Conservation (phyloP, 1,140 invertebrate species). For the Brachionus koreanus region DNA sequence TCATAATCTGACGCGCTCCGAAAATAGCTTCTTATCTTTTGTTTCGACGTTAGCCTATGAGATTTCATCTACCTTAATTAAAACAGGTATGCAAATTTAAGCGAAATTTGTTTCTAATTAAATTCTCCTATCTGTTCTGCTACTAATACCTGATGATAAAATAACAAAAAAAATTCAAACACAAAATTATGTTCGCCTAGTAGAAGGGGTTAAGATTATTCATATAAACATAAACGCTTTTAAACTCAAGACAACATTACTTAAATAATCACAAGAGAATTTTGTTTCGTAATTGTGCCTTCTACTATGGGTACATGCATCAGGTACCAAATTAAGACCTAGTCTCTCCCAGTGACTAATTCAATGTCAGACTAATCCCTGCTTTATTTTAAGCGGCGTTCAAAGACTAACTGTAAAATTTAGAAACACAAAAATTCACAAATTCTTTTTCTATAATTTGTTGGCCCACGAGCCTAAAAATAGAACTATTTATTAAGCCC, state of each 20-base stretch:
- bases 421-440: not conserved
- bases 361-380: not conserved
- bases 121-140: not conserved
- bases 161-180: not conserved
- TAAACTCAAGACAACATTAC: too few species aligned
- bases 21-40: not conserved
- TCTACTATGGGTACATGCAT: not conserved
- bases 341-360: not conserved
- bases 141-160: not conserved
- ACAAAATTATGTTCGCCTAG: not conserved
- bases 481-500: not conserved
- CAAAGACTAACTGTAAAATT: constrained; percentile 25
- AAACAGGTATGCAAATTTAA: constrained; percentile 7
- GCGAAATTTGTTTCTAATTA: constrained; percentile 14
- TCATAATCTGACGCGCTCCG: not conserved
- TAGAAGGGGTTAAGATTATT: not conserved
- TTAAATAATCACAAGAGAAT: not conserved
- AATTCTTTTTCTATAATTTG: not conserved
- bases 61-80: not conserved
- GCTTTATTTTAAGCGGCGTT: not conserved
- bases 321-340: not conserved
- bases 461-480: not conserved
- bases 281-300: not conserved
- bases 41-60: not conserved
- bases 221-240: not conserved